phyloP scores from a whole-genome alignment of 2,113 vertebrate species.

The Heliornis fulica region DNA sequence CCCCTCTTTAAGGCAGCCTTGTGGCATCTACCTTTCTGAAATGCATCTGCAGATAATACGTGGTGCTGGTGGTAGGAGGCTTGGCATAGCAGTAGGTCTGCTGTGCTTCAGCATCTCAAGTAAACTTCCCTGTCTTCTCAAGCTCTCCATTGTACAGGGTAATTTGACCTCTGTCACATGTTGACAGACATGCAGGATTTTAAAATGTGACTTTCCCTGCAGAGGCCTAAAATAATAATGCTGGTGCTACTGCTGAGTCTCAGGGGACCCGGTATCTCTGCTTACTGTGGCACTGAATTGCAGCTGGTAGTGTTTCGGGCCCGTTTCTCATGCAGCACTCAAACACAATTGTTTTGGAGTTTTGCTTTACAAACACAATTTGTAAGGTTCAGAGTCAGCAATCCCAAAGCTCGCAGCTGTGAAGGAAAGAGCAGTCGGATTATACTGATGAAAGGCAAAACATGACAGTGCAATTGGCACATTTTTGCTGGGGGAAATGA shows the following conservation, averaged over 20 bases:
- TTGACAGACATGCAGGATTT: not conserved
- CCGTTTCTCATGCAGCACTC: not conserved
- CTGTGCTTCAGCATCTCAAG: not conserved
- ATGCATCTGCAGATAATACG: not conserved
- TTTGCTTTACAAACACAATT: conserved; percentile 21
- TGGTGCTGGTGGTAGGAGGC: not conserved
- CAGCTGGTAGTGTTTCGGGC: not conserved
- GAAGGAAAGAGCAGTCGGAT: not conserved
- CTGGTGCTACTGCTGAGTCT: not conserved
- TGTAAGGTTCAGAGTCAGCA: not conserved
- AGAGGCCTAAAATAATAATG: not conserved
- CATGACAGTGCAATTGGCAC: not conserved
- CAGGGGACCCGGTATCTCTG: not conserved
- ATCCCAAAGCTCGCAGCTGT: not conserved
- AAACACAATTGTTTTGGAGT: conserved; percentile 5
- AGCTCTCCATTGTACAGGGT: not conserved
- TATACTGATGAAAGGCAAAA: conserved; percentile 29
- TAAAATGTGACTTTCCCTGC: not conserved
- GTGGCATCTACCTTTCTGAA: not conserved
- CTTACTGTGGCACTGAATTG: not conserved
- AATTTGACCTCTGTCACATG: not conserved
- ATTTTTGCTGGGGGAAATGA: not conserved
- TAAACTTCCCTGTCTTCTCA: not conserved
- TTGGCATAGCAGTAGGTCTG: not conserved
- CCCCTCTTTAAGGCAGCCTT: not conserved